These are phyloP conservation scores for Fopius arisanus DNA, from an alignment of 1,140 invertebrate genomes.

Conservation along the genomic window DNA sequence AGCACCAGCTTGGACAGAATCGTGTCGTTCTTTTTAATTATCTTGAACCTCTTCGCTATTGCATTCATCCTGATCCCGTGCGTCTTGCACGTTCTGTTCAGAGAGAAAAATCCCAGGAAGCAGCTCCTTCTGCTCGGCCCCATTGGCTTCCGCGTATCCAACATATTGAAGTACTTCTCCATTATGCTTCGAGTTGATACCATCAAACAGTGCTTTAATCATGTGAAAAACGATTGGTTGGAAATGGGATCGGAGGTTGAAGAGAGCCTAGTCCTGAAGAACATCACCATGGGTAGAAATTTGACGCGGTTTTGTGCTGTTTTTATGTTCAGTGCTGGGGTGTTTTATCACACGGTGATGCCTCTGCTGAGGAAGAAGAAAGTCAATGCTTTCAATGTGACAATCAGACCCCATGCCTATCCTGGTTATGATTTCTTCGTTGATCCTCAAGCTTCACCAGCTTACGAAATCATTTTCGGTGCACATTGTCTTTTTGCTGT, in stretches of 20 bases:
- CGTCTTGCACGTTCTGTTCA: conserved; percentile 11
- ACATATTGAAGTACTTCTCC: conserved; percentile 36
- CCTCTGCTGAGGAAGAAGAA: background rate
- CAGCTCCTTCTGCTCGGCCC: conserved; percentile 37
- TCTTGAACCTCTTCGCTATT: background rate
- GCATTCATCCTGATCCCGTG: background rate
- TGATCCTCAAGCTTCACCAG: conserved; percentile 32
- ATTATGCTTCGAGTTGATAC: conserved; percentile 4
- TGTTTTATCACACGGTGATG: conserved; percentile 11
- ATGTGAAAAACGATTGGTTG: conserved; percentile 20
- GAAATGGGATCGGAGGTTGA: background rate
- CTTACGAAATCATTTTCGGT: conserved; percentile 39
- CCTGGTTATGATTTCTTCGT: conserved; percentile 40
- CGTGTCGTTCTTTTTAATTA: no score
- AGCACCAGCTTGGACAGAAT: background rate
- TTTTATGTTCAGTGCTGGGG: conserved; percentile 22
- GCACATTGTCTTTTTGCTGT: conserved; percentile 37
- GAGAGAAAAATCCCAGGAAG: conserved; percentile 12
- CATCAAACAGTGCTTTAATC: conserved; percentile 24
- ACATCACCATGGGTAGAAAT: background rate
- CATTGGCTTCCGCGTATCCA: conserved; percentile 33
- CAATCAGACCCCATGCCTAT: conserved; percentile 35
- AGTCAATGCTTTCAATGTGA: conserved; percentile 26
- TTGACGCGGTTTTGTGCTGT: conserved; percentile 17
- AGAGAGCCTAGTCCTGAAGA: conserved; percentile 20